These are phyloP conservation scores for Leptopilina syphax DNA, from an alignment of 2,888 invertebrate species.

Conservation along the genomic window DNA sequence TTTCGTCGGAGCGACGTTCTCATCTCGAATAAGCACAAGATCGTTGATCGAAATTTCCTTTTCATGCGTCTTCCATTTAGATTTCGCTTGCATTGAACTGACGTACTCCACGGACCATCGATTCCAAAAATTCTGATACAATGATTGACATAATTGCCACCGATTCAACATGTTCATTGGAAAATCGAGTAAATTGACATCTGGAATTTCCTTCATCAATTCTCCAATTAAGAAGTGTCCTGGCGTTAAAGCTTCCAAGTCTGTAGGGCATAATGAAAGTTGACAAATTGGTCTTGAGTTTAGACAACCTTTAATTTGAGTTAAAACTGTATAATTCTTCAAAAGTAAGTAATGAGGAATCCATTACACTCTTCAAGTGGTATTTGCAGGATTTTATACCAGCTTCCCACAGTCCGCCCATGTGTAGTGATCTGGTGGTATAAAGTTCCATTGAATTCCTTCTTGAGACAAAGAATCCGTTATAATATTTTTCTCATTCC, in stretches of 20 bases:
- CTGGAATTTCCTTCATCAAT: constrained; percentile 53
- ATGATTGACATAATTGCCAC: constrained; percentile 59
- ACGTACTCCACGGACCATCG: constrained; percentile 57
- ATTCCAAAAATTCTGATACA: constrained; percentile 58
- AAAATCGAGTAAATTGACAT: constrained; percentile 52
- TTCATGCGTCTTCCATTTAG: constrained; percentile 54
- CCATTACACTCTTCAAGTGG: constrained; percentile 57
- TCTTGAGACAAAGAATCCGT: background rate
- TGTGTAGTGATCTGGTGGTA: constrained; percentile 63
- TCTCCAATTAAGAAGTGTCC: constrained; percentile 66
- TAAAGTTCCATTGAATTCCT: constrained; percentile 61
- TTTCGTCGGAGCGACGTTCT: constrained; percentile 46
- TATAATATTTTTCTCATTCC: background rate
- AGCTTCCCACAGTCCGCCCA: constrained; percentile 67
- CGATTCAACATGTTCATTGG: constrained; percentile 52
- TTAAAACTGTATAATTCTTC: constrained; percentile 62
- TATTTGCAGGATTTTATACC: constrained; percentile 63
- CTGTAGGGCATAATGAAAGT: constrained; percentile 55
- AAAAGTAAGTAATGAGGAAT: constrained; percentile 55
- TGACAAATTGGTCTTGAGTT: constrained; percentile 63
- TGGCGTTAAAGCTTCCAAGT: constrained; percentile 61
- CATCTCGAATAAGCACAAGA: constrained; percentile 43
- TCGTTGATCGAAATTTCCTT: constrained; percentile 36
- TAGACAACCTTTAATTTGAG: constrained; percentile 61
- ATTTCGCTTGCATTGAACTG: constrained; percentile 53